Percentiles rank a stretch among this genome's conserved stretches.
phyloP scores from a whole-genome alignment of 2,113 vertebrate genomes.

The Phrynocephalus versicolor region DNA sequence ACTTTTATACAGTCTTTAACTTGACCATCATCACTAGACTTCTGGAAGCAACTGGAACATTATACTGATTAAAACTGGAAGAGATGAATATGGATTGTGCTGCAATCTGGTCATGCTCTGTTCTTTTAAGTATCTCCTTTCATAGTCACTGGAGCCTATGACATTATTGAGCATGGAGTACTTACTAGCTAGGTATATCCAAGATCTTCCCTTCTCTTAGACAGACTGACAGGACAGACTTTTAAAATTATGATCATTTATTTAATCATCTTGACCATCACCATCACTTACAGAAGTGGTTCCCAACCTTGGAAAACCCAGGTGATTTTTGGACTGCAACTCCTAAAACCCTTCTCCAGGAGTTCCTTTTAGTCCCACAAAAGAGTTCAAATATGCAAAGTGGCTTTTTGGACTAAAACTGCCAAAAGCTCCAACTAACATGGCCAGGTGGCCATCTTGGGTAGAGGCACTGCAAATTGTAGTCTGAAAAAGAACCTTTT shows the following conservation, averaged over 20 bases:
- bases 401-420: too few relatives aligned
- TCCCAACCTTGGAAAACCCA: not conserved
- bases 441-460: too few relatives aligned
- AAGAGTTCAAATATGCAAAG: not conserved
- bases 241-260: not conserved
- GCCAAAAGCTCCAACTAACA: too few relatives aligned
- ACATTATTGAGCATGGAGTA: not conserved
- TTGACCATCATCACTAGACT: slow-evolving; percentile 8
- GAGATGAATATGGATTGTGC: not conserved
- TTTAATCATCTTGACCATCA: not conserved
- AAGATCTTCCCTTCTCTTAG: not conserved
- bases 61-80: slow-evolving; percentile 16
- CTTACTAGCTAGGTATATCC: not conserved
- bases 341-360: too few relatives aligned
- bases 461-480: too few relatives aligned
- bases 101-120: not conserved
- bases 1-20: slow-evolving; percentile 16
- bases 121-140: not conserved
- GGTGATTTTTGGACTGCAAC: too few relatives aligned
- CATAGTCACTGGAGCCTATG: not conserved
- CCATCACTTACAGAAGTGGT: not conserved
- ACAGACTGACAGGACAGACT: not conserved
- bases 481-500: too few relatives aligned
- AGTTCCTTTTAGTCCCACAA: not conserved
- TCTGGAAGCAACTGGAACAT: slow-evolving; percentile 14